Percentiles rank a stretch among this genome's conserved stretches.
Conservation (phyloP, 2,888 invertebrate species). For the Idaea biselata region DNA sequence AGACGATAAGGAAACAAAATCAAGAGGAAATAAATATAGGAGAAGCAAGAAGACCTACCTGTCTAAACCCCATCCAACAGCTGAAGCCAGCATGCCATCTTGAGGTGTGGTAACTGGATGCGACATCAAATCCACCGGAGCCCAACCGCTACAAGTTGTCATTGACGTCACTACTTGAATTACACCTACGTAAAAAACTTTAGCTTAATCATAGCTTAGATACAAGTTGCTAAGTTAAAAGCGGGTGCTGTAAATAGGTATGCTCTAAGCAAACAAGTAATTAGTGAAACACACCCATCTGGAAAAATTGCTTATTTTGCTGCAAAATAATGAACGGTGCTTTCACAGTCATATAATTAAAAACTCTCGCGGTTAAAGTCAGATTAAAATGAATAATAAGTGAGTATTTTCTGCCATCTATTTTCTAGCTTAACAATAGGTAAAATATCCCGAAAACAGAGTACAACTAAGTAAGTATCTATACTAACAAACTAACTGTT, state of each 20-base stretch:
- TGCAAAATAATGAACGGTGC: not conserved
- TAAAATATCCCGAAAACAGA: no score
- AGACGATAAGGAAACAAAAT: no score
- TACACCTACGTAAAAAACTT: constrained; percentile 39
- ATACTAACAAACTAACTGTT: no score
- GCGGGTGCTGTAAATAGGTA: not conserved
- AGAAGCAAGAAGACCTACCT: constrained; percentile 37
- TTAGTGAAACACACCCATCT: not conserved
- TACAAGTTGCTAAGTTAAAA: not conserved
- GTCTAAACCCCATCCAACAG: constrained; percentile 68
- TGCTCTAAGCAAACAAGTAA: not conserved
- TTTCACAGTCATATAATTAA: not conserved
- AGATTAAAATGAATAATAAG: not conserved
- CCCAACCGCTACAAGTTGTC: constrained; percentile 56
- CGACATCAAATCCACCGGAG: constrained; percentile 57
- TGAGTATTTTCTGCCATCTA: no score
- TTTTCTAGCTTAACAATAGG: no score
- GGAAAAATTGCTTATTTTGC: not conserved
- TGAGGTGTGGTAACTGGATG: constrained; percentile 46
- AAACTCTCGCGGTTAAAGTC: not conserved
- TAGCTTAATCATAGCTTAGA: not conserved
- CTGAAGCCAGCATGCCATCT: constrained; percentile 43
- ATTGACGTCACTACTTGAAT: constrained; percentile 61
- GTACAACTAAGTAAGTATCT: no score
- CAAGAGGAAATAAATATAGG: no score